Evolutionary conservation across 1,140 invertebrate species (phyloP).

Genomic region (Pachypeltis micranthus): DNA sequence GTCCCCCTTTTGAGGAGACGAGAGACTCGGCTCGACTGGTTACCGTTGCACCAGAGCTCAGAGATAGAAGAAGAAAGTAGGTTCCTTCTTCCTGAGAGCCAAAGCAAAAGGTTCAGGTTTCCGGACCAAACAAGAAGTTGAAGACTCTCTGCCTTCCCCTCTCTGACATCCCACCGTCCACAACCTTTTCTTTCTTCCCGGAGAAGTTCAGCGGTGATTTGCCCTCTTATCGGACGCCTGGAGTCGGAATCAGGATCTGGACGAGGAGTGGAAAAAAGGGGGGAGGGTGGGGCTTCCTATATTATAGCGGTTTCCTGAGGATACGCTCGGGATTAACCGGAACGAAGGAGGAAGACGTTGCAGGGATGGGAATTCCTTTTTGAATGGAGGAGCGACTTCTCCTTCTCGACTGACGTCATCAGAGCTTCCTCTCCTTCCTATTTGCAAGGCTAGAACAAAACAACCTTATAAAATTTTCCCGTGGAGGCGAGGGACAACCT

Average conservation of each 20-base stretch:
- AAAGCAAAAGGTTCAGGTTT: not conserved
- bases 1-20: not conserved
- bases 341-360: no score
- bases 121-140: constrained; percentile 8
- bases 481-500: no score
- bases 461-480: no score
- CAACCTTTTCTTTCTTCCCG: no score
- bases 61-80: constrained; percentile 7
- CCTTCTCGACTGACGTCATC: constrained; percentile 9
- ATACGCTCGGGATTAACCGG: no score
- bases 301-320: not conserved
- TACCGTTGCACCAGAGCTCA: not conserved
- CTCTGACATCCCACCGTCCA: no score
- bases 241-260: no score
- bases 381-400: not conserved
- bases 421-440: not conserved
- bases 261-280: no score
- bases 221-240: constrained; percentile 6
- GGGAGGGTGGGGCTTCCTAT: not conserved
- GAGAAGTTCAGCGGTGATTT: constrained; percentile 5
- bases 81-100: not conserved
- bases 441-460: not conserved
- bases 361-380: not conserved
- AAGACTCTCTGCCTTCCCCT: no score
- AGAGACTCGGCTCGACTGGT: constrained; percentile 2